Evolutionary conservation across 2,888 invertebrate genomes (phyloP).

Genomic region (Hylaea fasciaria): DNA sequence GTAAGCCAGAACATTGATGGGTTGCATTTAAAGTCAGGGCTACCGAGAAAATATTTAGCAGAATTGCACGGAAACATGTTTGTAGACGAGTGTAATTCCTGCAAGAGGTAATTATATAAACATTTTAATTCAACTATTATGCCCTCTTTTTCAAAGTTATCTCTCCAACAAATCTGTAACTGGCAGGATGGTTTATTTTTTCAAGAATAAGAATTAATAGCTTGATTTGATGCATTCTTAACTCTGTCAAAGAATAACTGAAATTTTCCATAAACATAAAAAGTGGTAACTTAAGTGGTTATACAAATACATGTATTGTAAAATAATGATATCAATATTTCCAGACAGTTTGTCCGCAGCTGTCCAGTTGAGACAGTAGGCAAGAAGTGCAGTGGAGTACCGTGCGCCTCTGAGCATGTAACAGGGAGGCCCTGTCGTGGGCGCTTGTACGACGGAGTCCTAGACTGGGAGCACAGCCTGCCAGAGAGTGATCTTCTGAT

Average conservation of each 20-base stretch:
- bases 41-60: conserved; percentile 91
- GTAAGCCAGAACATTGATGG: conserved; percentile 99
- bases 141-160: no score
- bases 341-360: conserved; percentile 91
- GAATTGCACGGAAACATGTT: conserved; percentile 99
- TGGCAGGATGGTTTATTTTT: no score
- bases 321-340: conserved; percentile 22
- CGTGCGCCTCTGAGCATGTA: conserved; percentile 87
- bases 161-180: no score
- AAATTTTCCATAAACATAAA: no score
- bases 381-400: conserved; percentile 87
- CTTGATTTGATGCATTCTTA: no score
- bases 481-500: conserved; percentile 94
- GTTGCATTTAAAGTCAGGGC: conserved; percentile 95
- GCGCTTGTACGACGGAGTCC: conserved; percentile 93
- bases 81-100: conserved; percentile 95
- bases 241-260: no score
- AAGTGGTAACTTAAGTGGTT: not conserved
- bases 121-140: not conserved
- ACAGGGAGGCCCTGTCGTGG: conserved; percentile 94
- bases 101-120: conserved; percentile 86
- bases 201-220: no score
- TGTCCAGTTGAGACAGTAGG: conserved; percentile 93
- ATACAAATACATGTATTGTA: not conserved
- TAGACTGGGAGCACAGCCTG: conserved; percentile 98